Percentiles rank a stretch among this genome's conserved stretches.
Conservation (phyloP, 2,888 invertebrate genomes). For the Bugulina stolonifera region DNA sequence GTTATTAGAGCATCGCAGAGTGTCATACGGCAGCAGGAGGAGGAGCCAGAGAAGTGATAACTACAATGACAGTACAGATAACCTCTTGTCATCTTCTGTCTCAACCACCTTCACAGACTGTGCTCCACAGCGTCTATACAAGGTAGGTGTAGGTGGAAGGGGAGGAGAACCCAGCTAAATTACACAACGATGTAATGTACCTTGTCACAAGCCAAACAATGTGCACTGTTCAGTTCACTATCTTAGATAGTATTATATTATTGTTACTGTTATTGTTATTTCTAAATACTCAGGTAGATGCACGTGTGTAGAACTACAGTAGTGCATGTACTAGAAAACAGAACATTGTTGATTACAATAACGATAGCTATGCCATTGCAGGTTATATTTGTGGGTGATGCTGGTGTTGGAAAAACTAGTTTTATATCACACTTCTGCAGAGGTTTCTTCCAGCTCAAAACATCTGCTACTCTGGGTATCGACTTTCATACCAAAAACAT, state of each 20-base stretch:
- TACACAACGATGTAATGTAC: no score
- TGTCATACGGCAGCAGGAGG: background rate
- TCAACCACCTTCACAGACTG: background rate
- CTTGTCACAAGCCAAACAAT: no score
- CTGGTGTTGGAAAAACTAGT: constrained; percentile 62
- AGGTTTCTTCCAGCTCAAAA: constrained; percentile 57
- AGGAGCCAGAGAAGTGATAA: background rate
- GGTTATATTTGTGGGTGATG: constrained; percentile 62
- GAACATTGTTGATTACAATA: no score
- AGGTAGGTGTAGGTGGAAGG: background rate
- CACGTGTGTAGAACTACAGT: no score
- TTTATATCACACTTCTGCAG: constrained; percentile 60
- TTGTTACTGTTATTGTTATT: no score
- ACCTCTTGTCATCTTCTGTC: background rate
- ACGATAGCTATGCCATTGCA: no score
- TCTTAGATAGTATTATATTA: no score
- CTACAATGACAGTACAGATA: background rate
- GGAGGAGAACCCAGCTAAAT: no score
- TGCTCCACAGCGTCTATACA: background rate
- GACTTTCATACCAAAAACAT: constrained; percentile 53
- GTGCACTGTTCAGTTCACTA: no score
- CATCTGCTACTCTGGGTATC: constrained; percentile 59
- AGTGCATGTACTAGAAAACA: no score
- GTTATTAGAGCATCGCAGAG: background rate
- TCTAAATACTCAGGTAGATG: no score